Conservation (phyloP, 2,113 vertebrate genomes). For the Fulica atra region DNA sequence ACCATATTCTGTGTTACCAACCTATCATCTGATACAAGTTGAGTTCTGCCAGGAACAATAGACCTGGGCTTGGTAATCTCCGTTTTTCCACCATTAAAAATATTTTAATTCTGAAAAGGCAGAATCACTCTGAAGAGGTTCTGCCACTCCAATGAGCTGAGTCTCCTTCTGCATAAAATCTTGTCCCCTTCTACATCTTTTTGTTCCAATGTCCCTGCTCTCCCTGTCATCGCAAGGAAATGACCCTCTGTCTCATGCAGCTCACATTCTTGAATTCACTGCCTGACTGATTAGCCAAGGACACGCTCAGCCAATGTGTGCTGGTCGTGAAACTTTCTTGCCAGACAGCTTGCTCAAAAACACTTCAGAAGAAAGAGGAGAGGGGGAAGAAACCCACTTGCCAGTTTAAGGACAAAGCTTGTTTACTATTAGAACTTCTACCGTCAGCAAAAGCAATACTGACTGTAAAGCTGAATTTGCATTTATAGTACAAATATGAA, state of each 20-base stretch:
- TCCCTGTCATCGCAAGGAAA: conserved; percentile 28
- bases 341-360: conserved; percentile 49
- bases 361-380: background rate
- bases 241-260: background rate
- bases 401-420: conserved; percentile 70
- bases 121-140: background rate
- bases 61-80: background rate
- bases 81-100: conserved; percentile 15
- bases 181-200: background rate
- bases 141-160: background rate
- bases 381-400: conserved; percentile 47
- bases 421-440: conserved; percentile 71
- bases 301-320: background rate
- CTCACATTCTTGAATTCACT: conserved; percentile 41
- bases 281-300: conserved; percentile 46
- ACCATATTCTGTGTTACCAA: background rate
- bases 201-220: background rate
- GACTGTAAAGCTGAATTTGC: conserved; percentile 73
- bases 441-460: conserved; percentile 72
- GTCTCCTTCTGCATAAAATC: background rate
- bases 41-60: conserved; percentile 18
- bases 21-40: background rate
- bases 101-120: background rate
- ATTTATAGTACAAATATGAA: conserved; percentile 81
- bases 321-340: background rate